Percentiles rank a stretch among this genome's conserved stretches.
These are phyloP conservation scores for Cynopterus sphinx DNA, from an alignment of 2,797 vertebrate species.

Conservation along the genomic window DNA sequence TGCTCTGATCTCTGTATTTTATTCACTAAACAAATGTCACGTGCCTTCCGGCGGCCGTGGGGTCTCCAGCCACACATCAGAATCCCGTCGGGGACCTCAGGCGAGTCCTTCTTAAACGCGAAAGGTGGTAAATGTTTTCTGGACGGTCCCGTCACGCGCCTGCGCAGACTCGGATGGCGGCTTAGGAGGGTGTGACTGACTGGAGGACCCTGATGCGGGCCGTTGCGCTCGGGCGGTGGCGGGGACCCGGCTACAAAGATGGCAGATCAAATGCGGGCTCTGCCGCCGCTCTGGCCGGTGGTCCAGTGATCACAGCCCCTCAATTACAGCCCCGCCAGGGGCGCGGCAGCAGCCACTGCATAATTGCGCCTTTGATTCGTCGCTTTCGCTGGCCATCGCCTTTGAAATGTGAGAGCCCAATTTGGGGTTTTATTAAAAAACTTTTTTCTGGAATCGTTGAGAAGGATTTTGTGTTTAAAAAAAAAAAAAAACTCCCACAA, in stretches of 20 bases:
- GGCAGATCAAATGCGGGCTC: conserved; percentile 76
- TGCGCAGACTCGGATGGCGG: not conserved
- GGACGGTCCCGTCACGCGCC: not conserved
- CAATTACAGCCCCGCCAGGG: conserved; percentile 79
- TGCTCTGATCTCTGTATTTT: not conserved
- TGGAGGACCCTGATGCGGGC: not conserved
- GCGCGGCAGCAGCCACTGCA: conserved; percentile 84
- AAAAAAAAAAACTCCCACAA: conserved; percentile 47
- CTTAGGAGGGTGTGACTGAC: not conserved
- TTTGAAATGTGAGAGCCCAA: conserved; percentile 90
- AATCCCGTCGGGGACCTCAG: not conserved
- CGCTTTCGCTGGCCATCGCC: conserved; percentile 81
- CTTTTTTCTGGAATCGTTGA: conserved; percentile 81
- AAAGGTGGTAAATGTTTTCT: not conserved
- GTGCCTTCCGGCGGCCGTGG: accelerated
- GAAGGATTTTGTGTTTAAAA: conserved; percentile 79
- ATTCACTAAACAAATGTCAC: not conserved
- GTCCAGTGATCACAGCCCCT: conserved; percentile 88
- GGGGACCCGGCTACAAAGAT: conserved; percentile 47
- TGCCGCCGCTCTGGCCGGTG: conserved; percentile 78
- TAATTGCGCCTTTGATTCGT: conserved; percentile 88
- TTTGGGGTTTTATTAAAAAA: conserved; percentile 87
- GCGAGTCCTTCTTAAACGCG: not conserved
- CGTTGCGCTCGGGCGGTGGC: not conserved
- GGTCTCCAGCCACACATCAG: not conserved